A percentile compares a stretch with the other conserved stretches of the same genome.
Conservation (phyloP, 2,797 vertebrate species). For the Sebastes taczanowskii region DNA sequence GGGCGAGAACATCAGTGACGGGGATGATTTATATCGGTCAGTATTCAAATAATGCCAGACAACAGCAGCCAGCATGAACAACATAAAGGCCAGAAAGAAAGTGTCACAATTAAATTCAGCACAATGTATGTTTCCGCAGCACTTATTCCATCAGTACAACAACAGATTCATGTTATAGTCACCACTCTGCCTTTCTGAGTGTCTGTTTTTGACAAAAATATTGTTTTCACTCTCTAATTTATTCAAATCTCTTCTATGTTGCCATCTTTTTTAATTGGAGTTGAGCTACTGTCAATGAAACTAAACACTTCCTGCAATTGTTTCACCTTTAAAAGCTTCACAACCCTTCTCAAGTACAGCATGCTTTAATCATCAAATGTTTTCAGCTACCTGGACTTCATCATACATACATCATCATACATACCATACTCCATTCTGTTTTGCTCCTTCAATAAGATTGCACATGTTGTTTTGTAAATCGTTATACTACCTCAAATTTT, state of each 20-base stretch:
- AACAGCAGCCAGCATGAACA: not conserved
- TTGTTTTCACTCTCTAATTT: not conserved
- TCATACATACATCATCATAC: too few species aligned
- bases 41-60: not conserved
- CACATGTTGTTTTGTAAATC: rapidly evolving
- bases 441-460: too few species aligned
- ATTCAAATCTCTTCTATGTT: not conserved
- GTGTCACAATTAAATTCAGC: not conserved
- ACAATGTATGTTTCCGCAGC: not conserved
- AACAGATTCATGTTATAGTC: not conserved
- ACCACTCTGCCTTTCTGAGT: not conserved
- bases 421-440: too few species aligned
- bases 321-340: not conserved
- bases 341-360: not conserved
- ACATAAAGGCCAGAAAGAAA: not conserved
- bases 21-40: not conserved
- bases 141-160: not conserved
- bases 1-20: not conserved
- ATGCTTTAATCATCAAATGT: not conserved
- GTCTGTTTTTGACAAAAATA: not conserved
- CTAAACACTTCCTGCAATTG: not conserved
- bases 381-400: not conserved
- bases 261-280: not conserved
- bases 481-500: too few species aligned
- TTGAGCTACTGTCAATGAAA: too few species aligned